phyloP scores from a whole-genome alignment of 2,797 vertebrate genomes.

The Propithecus perrieri region DNA sequence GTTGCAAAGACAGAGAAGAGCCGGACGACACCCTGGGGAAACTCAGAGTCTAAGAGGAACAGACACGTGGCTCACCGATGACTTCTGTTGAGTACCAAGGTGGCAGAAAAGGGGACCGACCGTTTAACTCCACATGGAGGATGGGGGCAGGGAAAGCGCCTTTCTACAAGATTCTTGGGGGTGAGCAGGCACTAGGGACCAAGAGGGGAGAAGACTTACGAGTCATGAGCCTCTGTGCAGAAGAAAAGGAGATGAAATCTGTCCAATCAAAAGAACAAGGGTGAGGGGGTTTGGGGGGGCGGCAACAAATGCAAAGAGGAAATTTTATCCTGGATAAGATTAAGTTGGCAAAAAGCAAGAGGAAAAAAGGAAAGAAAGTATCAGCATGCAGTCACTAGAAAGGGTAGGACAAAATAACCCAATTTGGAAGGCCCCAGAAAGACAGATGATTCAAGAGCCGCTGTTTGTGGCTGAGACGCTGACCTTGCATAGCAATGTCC shows the following conservation, averaged over 20 bases:
- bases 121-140: not conserved
- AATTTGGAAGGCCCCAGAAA: not conserved
- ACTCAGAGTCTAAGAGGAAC: not conserved
- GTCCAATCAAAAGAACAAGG: not conserved
- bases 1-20: not conserved
- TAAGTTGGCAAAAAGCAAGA: not conserved
- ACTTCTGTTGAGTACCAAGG: not conserved
- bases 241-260: not conserved
- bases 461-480: fast-evolving
- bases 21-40: not conserved
- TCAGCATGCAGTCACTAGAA: not conserved
- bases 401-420: not conserved
- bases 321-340: not conserved
- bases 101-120: not conserved
- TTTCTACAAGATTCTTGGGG: not conserved
- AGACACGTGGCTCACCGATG: not conserved
- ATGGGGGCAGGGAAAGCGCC: fast-evolving
- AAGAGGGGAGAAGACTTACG: not conserved
- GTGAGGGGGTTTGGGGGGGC: not conserved
- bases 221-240: not conserved
- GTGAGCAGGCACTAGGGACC: not conserved
- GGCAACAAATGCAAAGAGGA: not conserved
- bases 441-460: not conserved
- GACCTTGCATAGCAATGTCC: not conserved
- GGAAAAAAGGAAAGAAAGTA: not conserved